phyloP scores from a whole-genome alignment of 2,888 invertebrate species.

The Glomeris marginata region DNA sequence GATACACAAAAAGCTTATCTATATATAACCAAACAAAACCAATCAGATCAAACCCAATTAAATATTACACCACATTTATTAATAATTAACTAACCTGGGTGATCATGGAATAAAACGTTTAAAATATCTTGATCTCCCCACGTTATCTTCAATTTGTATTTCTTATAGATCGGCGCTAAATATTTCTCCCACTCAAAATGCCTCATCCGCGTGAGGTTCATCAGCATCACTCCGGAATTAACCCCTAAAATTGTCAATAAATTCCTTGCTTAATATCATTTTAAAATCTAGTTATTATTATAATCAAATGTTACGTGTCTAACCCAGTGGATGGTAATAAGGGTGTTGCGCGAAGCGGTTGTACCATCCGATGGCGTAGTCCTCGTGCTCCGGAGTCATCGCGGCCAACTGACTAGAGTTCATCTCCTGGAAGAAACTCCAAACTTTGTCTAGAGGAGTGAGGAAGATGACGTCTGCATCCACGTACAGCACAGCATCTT shows the following conservation, averaged over 20 bases:
- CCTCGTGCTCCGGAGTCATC: constrained; percentile 76
- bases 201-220: constrained; percentile 88
- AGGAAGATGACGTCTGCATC: constrained; percentile 85
- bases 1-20: constrained; percentile 60
- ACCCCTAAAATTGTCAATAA: constrained; percentile 48
- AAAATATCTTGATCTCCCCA: constrained; percentile 98
- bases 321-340: constrained; percentile 71
- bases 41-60: constrained; percentile 3
- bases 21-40: constrained; percentile 21
- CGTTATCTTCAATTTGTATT: constrained; percentile 70
- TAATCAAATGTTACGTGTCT: constrained; percentile 13
- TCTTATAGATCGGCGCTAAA: constrained; percentile 65
- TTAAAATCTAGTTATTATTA: too few species aligned
- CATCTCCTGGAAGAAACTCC: constrained; percentile 66
- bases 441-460: constrained; percentile 63
- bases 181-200: constrained; percentile 69
- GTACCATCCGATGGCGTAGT: constrained; percentile 88
- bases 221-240: constrained; percentile 94
- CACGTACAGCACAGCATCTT: constrained; percentile 77
- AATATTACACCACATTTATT: neutral
- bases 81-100: constrained; percentile 42
- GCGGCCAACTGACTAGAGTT: constrained; percentile 76
- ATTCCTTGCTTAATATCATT: too few species aligned
- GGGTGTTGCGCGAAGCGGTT: constrained; percentile 91
- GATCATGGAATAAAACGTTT: constrained; percentile 74